Evolutionary conservation across 30 jellyfish, hydroid and myxozoan genomes (phyloP).

Genomic region (Haliclystus octoradiatus): DNA sequence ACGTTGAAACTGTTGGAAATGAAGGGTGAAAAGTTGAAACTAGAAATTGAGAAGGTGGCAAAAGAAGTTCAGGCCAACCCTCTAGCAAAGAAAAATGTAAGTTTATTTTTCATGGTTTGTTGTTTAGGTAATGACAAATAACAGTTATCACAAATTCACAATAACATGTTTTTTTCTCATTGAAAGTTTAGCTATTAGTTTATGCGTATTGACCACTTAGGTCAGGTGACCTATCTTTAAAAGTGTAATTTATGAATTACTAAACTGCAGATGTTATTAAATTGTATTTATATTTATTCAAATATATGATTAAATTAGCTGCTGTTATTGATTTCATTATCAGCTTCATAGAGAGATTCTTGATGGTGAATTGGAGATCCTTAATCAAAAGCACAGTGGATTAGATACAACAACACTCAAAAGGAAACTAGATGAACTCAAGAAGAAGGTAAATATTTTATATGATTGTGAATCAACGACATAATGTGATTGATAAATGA

Average conservation of each 20-base stretch:
- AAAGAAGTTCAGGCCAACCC: slow-evolving; percentile 41
- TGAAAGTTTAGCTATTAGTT: no score
- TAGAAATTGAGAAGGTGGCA: slow-evolving; percentile 31
- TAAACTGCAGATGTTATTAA: no score
- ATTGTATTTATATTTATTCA: no score
- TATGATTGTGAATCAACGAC: no score
- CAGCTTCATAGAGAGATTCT: slow-evolving; percentile 76
- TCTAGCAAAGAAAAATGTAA: slow-evolving; percentile 49
- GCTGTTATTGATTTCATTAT: no score
- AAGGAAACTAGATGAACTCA: slow-evolving; percentile 33
- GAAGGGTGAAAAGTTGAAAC: slow-evolving; percentile 46
- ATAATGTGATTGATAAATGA: no score
- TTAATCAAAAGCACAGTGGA: slow-evolving; percentile 59
- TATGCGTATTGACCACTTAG: no score
- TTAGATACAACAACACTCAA: slow-evolving; percentile 51
- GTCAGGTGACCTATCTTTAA: no score
- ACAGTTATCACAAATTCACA: no score
- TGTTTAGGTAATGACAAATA: neutral
- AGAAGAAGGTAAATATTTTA: slow-evolving; percentile 45
- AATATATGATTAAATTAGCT: no score
- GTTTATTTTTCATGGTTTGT: slow-evolving; percentile 2
- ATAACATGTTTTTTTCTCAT: neutral
- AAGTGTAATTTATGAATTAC: no score
- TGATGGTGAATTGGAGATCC: slow-evolving; percentile 79
- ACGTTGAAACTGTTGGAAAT: slow-evolving; percentile 42